Percentiles rank a stretch among this genome's conserved stretches.
phyloP scores from a whole-genome alignment of 2,888 invertebrate genomes.

The Nomada hirtipes region DNA sequence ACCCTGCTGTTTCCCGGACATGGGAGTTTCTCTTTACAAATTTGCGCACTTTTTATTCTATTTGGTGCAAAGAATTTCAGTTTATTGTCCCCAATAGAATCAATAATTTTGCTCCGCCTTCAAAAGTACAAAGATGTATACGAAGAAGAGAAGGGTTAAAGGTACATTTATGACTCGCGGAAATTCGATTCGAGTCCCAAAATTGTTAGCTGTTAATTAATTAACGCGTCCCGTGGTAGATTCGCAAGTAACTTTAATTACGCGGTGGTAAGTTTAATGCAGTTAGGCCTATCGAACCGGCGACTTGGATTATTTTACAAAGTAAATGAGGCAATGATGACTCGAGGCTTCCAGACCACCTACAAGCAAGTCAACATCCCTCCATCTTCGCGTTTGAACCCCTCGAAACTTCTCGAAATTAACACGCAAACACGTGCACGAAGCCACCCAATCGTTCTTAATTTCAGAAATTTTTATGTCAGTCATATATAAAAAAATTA shows the following conservation, averaged over 20 bases:
- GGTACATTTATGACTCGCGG: background rate
- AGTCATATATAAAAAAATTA: too few relatives aligned
- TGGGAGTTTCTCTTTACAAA: too few relatives aligned
- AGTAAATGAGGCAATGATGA: conserved; percentile 84
- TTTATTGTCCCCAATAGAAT: too few relatives aligned
- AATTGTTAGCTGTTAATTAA: conserved; percentile 56
- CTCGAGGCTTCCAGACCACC: conserved; percentile 81
- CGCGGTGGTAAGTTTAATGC: conserved; percentile 81
- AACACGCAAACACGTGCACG: conserved; percentile 69
- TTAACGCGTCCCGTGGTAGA: conserved; percentile 53
- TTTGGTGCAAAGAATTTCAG: background rate
- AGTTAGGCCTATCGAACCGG: conserved; percentile 79
- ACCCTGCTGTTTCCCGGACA: too few relatives aligned
- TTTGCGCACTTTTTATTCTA: background rate
- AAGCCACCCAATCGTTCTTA: conserved; percentile 18
- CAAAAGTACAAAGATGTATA: too few relatives aligned
- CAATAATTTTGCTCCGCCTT: background rate
- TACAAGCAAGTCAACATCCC: conserved; percentile 70
- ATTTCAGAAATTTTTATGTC: too few relatives aligned
- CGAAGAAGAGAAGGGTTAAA: too few relatives aligned
- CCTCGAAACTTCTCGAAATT: conserved; percentile 74
- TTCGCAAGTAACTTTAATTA: conserved; percentile 81
- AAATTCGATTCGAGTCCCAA: background rate
- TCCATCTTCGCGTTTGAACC: conserved; percentile 67
- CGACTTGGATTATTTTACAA: conserved; percentile 80